Base-by-base conservation (phyloP, 2,797 vertebrate species). In the Cottoperca gobio region DNA sequence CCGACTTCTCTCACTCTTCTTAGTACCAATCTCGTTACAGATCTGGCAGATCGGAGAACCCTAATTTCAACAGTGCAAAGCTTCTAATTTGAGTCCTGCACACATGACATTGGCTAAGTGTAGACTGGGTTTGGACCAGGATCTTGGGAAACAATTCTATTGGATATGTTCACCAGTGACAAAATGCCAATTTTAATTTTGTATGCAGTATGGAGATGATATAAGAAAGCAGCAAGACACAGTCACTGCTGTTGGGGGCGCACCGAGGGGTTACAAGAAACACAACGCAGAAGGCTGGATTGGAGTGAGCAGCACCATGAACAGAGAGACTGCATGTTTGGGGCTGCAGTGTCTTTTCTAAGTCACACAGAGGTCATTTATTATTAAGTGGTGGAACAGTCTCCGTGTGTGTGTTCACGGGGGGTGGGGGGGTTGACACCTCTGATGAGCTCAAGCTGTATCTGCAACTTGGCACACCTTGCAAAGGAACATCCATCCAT, bases 361-460 rank as follows among this genome's bases (percentile, higher is more conserved):
- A 80, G 83, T 86, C 87, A 87, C 84, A 88, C 67, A 81, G 73
- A 83, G 86, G 82, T 85, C 65, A 90, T 93, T 89, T 86, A 92
- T 92, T 93, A 94, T 94, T 94, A 85, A 94, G 63, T 70, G 76
- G 71, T 77, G 79, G 82, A 83, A 84, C 70, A 59, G 69, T 74
- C 76, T 72, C 40, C 48, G 57, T 17, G 54, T n/a, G 31, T 35
- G 54, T 75, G 50, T 54, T 76, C 49, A n/a, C 37, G 23, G 54
- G 57, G 57, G n/a, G 28, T n/a, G 54, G 54, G 59, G n/a, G 28
- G 70, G 49, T 45, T 5, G 75, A 88, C 67, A 75, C 57, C 64
- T 73, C 73, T 37, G 66, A 80, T 60, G 61, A 67, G 57, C 61
- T 72, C 60, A 53, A 68, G 55, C 68, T 58, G 57, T 28, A 69